Conservation (phyloP, 2,113 vertebrate species). For the Martes martes region DNA sequence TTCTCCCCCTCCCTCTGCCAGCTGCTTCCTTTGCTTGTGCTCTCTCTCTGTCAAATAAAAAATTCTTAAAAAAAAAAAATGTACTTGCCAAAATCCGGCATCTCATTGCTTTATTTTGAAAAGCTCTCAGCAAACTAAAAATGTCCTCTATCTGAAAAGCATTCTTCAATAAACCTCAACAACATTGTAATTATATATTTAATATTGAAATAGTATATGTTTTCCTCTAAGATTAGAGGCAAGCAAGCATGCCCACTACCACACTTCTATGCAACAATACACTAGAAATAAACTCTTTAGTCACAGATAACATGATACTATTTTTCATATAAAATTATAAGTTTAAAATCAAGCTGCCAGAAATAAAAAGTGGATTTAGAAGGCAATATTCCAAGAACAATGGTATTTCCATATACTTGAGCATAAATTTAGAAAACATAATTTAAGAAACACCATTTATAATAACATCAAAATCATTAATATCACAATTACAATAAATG, state of each 20-base stretch:
- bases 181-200: background rate
- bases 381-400: background rate
- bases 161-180: background rate
- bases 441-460: background rate
- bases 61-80: no score
- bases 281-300: background rate
- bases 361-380: background rate
- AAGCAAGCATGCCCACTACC: background rate
- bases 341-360: background rate
- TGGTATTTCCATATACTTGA: background rate
- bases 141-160: background rate
- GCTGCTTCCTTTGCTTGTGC: no score
- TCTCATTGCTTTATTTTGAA: background rate
- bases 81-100: background rate
- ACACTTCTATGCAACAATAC: background rate
- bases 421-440: background rate
- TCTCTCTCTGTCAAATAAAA: no score
- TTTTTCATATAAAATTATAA: background rate
- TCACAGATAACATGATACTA: background rate
- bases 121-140: background rate
- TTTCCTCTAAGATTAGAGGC: background rate
- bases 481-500: background rate
- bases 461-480: background rate
- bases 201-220: background rate
- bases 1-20: no score